These are phyloP conservation scores for Pygoscelis antarcticus DNA, from an alignment of 2,113 vertebrate species.

Conservation along the genomic window DNA sequence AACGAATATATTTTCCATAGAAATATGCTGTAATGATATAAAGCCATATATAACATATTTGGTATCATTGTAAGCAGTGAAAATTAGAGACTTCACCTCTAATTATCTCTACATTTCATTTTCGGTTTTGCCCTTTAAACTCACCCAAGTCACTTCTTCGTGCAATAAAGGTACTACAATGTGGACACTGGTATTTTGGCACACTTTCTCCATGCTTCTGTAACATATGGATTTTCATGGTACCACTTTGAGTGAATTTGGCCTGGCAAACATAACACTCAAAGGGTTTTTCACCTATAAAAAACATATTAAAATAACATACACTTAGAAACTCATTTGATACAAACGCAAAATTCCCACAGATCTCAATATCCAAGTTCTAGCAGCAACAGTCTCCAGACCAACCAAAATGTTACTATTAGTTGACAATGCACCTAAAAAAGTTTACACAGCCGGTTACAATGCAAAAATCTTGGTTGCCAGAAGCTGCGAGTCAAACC, in stretches of 20 bases:
- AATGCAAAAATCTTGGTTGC: neutral
- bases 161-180: constrained; percentile 25
- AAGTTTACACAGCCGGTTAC: neutral
- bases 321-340: neutral
- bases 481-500: neutral
- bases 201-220: constrained; percentile 72
- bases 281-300: constrained; percentile 73
- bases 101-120: neutral
- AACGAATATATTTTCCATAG: neutral
- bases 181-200: constrained; percentile 71
- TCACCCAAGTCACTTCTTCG: constrained; percentile 76
- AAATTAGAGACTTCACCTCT: neutral
- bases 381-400: neutral
- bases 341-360: neutral
- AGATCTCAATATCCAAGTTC: neutral
- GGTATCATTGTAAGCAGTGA: neutral
- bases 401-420: neutral
- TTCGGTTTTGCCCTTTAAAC: neutral
- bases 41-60: neutral
- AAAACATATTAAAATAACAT: neutral
- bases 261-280: constrained; percentile 64
- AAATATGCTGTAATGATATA: neutral
- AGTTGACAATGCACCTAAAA: neutral
- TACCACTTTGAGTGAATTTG: constrained; percentile 73
- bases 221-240: constrained; percentile 69